Conservation (phyloP, 2,888 invertebrate species). For the Pollenia amentaria region DNA sequence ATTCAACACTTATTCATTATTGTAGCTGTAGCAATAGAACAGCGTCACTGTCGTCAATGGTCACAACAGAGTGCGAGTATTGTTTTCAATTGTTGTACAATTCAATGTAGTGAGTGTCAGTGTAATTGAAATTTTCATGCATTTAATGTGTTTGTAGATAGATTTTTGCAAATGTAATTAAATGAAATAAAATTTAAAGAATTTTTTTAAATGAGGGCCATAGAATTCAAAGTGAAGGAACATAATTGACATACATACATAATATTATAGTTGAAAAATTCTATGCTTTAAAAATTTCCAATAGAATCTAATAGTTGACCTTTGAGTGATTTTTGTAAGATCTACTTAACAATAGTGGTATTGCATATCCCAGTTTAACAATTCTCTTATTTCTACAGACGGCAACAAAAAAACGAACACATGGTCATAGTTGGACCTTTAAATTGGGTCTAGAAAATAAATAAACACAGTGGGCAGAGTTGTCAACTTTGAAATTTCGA, state of each 20-base stretch:
- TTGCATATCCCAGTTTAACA: too few species aligned
- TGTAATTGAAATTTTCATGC: constrained; percentile 61
- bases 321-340: too few species aligned
- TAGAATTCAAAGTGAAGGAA: not conserved
- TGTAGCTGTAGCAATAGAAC: constrained; percentile 54
- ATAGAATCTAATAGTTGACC: too few species aligned
- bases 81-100: constrained; percentile 67
- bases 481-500: too few species aligned
- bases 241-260: not conserved
- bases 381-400: too few species aligned
- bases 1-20: constrained; percentile 70
- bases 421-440: too few species aligned
- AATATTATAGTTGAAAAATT: too few species aligned
- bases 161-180: constrained; percentile 68
- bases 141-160: constrained; percentile 33
- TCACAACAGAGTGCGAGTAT: constrained; percentile 50
- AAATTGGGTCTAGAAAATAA: too few species aligned
- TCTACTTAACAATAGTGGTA: too few species aligned
- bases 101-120: constrained; percentile 51
- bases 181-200: constrained; percentile 68
- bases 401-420: too few species aligned
- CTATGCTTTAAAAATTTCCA: too few species aligned
- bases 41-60: constrained; percentile 10
- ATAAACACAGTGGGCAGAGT: too few species aligned
- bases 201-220: constrained; percentile 46